A percentile compares a stretch with the other conserved stretches of the same genome.
Conservation (phyloP, 2,797 vertebrate species). For the Balearica regulorum region DNA sequence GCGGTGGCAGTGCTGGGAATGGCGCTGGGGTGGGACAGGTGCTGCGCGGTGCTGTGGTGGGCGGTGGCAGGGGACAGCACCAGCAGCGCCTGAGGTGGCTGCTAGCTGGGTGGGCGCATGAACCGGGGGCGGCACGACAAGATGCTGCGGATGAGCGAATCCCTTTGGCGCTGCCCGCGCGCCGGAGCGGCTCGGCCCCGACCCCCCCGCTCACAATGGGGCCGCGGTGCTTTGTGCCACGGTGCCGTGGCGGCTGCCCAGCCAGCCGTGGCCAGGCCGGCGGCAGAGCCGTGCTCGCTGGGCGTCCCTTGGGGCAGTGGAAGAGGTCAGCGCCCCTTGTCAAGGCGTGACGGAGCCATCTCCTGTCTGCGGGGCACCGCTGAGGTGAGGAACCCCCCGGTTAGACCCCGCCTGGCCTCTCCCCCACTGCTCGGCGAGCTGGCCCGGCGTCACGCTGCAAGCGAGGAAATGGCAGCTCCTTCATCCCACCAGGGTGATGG, state of each 20-base stretch:
- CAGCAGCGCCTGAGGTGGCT: not conserved
- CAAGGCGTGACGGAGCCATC: rapidly evolving
- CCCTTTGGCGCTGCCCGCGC: not conserved
- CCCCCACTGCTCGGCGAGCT: rapidly evolving
- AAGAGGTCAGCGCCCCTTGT: not conserved
- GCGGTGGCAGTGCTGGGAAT: not conserved
- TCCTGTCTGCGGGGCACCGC: not conserved
- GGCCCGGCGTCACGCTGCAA: rapidly evolving
- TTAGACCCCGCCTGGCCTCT: not conserved
- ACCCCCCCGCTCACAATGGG: not conserved
- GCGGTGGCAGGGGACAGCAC: not conserved
- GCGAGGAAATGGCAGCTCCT: not conserved
- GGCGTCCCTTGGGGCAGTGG: not conserved
- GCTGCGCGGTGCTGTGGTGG: not conserved
- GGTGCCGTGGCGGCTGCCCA: not conserved
- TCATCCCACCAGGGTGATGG: rapidly evolving
- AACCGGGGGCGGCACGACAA: not conserved
- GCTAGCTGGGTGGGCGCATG: rapidly evolving
- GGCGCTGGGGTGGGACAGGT: not conserved
- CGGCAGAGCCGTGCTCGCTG: rapidly evolving
- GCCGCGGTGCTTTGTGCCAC: rapidly evolving
- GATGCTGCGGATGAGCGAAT: not conserved
- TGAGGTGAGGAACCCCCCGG: rapidly evolving
- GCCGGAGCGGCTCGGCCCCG: rapidly evolving
- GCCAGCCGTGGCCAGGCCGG: rapidly evolving